Base-by-base conservation (phyloP, 92 coral and sea anemone species). In the Phenganax marumi region DNA sequence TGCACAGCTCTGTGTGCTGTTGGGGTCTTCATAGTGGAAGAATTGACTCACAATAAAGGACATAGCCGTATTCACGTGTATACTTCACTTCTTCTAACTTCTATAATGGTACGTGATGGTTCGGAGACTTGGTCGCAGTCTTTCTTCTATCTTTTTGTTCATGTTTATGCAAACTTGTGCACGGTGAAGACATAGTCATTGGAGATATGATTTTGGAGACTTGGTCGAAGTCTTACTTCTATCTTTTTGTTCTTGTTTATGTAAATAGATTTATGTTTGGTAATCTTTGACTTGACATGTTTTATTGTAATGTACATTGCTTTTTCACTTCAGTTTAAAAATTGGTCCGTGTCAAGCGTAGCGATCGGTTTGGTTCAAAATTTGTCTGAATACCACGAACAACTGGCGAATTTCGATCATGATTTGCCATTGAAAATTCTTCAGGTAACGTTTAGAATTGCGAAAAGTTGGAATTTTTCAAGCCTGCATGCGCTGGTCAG, bases 11-110 rank as follows among this genome's bases (percentile, higher is more conserved):
- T 95, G 16, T 90, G 90, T 66, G 90, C 98, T 7, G 84, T 95
- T 14, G 97, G 98, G 52, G 85, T 95, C 61, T 95, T 92, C 61
- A 73, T 95, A 24, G 97, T 92, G 58, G 98, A 92, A 77, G 98
- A 95, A 89, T 86, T 95, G 58, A 88, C 91, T 52, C 97, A 95
- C 50, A 86, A 92, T 66, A 84, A 88, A 26, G 98, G 98, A 72
- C 96, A 92, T 70, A 88, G 90, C 0, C 89, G 91, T 75, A 81
- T 95, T 8, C 97, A 84, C 62, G 95, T 87, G 68, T 95, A 97
- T 56, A 87, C 90, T 62, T 92, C 97, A 72, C 92, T 95, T 53
- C 89, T 95, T 49, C 91, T 95, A 0, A 92, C 92, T 8, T 92
- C 95, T 49, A 83, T 92, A 58, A 86, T 90, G 77, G 98, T 95